phyloP scores from a whole-genome alignment of 2,888 invertebrate species.

The Pyrrhosoma nymphula region DNA sequence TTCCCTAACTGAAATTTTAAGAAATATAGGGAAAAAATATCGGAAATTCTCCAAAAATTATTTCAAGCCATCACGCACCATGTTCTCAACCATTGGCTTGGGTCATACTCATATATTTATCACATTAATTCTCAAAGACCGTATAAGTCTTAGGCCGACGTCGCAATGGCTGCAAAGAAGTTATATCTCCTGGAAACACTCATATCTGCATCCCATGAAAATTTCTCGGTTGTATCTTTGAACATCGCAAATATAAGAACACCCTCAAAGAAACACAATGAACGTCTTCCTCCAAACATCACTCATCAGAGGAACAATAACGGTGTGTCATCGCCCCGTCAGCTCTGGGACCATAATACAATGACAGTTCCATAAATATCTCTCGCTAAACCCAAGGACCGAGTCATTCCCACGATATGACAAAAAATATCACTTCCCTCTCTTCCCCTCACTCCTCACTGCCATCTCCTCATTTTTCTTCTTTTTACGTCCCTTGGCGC shows the following conservation, averaged over 20 bases:
- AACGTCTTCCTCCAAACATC: background rate
- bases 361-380: conserved; percentile 36
- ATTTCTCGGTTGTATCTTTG: background rate
- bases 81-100: too few species aligned
- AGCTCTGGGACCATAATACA: background rate
- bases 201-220: background rate
- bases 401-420: conserved; percentile 2
- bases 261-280: background rate
- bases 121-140: too few species aligned
- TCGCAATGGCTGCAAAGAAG: too few species aligned
- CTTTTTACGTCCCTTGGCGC: background rate
- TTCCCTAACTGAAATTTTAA: too few species aligned
- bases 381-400: background rate
- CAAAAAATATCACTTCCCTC: conserved; percentile 8
- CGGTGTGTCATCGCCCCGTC: background rate
- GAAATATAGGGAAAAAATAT: too few species aligned
- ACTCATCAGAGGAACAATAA: background rate
- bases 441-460: background rate
- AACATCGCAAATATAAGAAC: background rate
- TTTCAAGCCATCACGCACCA: too few species aligned
- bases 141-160: too few species aligned
- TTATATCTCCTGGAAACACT: background rate
- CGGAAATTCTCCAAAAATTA: too few species aligned
- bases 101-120: too few species aligned
- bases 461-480: background rate